These are phyloP conservation scores for Lacanobia wlatinum DNA, from an alignment of 2,888 invertebrate genomes.

Conservation along the genomic window DNA sequence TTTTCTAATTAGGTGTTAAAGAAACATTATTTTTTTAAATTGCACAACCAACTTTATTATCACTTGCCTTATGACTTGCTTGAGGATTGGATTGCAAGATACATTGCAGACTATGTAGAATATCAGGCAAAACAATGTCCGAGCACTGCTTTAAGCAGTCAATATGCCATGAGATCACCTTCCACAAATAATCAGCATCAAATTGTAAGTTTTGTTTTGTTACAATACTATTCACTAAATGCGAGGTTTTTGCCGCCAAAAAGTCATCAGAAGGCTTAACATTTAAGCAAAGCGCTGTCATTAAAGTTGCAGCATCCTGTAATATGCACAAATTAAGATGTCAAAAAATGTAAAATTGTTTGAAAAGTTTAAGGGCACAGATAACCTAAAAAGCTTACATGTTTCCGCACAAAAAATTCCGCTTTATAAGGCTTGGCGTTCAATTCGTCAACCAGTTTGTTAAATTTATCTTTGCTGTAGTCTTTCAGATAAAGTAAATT, in stretches of 20 bases:
- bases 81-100: slow-evolving; percentile 78
- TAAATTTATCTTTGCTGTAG: slow-evolving; percentile 87
- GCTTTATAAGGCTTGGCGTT: slow-evolving; percentile 91
- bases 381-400: slow-evolving; percentile 79
- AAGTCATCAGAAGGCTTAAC: slow-evolving; percentile 87
- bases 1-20: neutral
- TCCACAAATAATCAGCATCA: slow-evolving; percentile 74
- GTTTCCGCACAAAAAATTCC: slow-evolving; percentile 83
- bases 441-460: slow-evolving; percentile 91
- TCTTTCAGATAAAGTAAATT: slow-evolving; percentile 81
- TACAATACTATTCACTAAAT: slow-evolving; percentile 89
- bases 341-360: neutral
- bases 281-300: slow-evolving; percentile 80
- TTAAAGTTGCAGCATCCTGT: slow-evolving; percentile 81
- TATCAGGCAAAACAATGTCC: slow-evolving; percentile 83
- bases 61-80: slow-evolving; percentile 77
- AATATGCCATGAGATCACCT: slow-evolving; percentile 85
- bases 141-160: slow-evolving; percentile 84
- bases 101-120: slow-evolving; percentile 84
- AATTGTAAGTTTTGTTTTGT: slow-evolving; percentile 89
- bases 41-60: neutral
- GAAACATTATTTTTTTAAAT: neutral
- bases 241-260: slow-evolving; percentile 90
- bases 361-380: slow-evolving; percentile 18
- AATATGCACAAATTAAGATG: slow-evolving; percentile 14